Evolutionary conservation across 23 tunicate species (phyloP), one percentile per base, ranked within the genome.

Genomic region (Ascidia mentula): DNA sequence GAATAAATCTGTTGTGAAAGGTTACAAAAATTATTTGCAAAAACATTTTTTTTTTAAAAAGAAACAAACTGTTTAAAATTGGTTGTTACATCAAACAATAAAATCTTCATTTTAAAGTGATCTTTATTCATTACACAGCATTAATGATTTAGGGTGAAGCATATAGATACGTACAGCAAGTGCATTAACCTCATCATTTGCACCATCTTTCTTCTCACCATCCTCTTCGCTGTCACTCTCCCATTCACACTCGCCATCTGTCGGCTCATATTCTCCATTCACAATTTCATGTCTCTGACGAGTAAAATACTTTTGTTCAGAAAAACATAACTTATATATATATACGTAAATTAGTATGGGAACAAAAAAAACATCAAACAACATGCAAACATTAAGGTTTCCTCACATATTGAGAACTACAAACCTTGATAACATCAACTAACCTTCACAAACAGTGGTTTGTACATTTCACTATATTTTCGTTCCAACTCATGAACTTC

Each of bases 191-290:
- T 90, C 89, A 32, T 38, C 73, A 46, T 61, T 77, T 83, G 36
- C 40, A 13, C 65, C 69, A 38, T 77, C 45, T 24, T 77, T 46
- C 65, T 53, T 53, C 65, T 85, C 82, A 6, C 80, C 97, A n/a
- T 74, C 92, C 6, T 96, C 99, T 6, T 81, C 90, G 20, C 92
- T 94, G 28, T 87, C 97, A 46, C 92, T 83, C 40, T 83, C 85
- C 99, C 99, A 96, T 36, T 87, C 92, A 77, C 97, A 91, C 84
- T 96, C 99, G 26, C 90, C 85, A 36, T 92, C 99, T 0, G 79
- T 87, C 32, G 97, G 97, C 37, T 96, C 99, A 28, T 93, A 77
- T n/a, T 18, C 39, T 20, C 97, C 99, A 35, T 69, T 40, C 30
- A 96, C 74, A 31, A 96, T 87, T 31, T 46, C 36, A 37, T 80